Evolutionary conservation across 1,140 invertebrate genomes (phyloP).

Genomic region (Sitobion miscanthi): DNA sequence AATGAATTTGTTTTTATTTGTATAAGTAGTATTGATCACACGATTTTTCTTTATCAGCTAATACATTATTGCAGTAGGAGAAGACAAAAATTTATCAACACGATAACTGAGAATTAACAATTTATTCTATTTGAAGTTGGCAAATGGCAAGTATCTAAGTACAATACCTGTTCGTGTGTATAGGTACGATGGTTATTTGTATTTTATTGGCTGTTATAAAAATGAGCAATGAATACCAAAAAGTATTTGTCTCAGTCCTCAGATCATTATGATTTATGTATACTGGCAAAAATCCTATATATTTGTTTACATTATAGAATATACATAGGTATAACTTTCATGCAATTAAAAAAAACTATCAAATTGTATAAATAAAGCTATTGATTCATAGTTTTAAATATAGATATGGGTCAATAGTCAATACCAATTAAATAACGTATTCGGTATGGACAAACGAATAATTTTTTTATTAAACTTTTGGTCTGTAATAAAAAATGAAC

Average conservation of each 20-base stretch:
- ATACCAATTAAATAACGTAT: background rate
- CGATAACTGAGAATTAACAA: background rate
- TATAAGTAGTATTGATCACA: background rate
- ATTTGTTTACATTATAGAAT: background rate
- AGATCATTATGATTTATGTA: background rate
- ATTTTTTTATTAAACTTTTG: background rate
- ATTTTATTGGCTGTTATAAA: background rate
- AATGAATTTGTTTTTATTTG: background rate
- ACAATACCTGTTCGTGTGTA: background rate
- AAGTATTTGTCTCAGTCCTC: background rate
- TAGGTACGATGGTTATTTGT: background rate
- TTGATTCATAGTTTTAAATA: conserved; percentile 37
- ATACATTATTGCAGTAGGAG: background rate
- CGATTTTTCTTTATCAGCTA: background rate
- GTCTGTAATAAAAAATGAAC: background rate
- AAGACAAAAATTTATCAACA: background rate
- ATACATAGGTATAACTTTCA: background rate
- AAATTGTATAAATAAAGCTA: conserved; percentile 1
- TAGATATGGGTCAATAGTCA: conserved; percentile 26
- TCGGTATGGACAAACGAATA: background rate
- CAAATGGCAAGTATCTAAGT: background rate
- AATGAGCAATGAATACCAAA: background rate
- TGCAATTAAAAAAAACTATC: conserved; percentile 6
- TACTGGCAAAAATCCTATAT: background rate
- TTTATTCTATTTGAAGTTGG: background rate